Conservation (phyloP, 2,113 vertebrate species). For the Anser cygnoides region DNA sequence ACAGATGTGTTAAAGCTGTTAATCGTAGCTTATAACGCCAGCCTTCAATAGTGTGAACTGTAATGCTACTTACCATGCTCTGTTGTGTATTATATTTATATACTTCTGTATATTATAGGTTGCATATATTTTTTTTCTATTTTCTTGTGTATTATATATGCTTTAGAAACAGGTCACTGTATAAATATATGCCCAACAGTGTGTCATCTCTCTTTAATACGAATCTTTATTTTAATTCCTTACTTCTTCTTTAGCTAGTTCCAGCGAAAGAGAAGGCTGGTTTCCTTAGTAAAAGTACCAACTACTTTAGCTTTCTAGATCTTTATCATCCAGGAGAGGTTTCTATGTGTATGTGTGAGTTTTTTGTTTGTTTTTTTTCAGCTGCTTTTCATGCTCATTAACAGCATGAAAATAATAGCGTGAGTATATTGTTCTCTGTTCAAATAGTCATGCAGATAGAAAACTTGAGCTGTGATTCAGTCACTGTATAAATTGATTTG, state of each 20-base stretch:
- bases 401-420: background rate
- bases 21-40: background rate
- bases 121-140: background rate
- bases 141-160: background rate
- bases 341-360: background rate
- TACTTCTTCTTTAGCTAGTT: background rate
- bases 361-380: background rate
- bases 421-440: background rate
- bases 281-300: background rate
- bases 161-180: background rate
- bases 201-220: background rate
- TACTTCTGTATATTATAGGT: background rate
- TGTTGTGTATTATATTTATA: background rate
- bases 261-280: background rate
- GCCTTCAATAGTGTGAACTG: background rate
- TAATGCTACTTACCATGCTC: conserved; percentile 12
- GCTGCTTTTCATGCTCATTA: background rate
- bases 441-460: background rate
- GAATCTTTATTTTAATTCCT: background rate
- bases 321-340: background rate
- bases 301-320: background rate
- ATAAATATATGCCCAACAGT: background rate
- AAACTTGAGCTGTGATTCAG: background rate
- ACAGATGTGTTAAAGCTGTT: background rate
- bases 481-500: background rate